Base-by-base conservation (phyloP, 2,797 vertebrate species). In the Phoeniculus purpureus region DNA sequence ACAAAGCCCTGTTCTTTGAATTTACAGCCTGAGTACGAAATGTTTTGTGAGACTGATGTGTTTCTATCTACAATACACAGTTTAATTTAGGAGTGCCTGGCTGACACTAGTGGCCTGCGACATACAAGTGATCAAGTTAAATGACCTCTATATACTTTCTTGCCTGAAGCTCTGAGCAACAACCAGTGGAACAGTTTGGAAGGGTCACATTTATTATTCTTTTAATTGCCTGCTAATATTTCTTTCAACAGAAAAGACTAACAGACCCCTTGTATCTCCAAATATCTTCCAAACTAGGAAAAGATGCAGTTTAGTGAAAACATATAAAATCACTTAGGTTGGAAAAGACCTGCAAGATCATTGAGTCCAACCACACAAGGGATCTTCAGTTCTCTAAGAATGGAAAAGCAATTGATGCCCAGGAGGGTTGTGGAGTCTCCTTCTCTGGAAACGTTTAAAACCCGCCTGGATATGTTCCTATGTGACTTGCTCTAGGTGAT, bases 201-300 rank as follows among this genome's bases (percentile, higher is more conserved):
- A 32, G 26, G 15, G 32, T 54, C 12, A 31, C 52, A 81, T 94
- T 83, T 92, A 54, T 96, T 94, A 87, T 40, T 73, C 90, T 89
- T 89, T 81, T 94, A 95, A 95, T 94, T 81, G 71, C 77, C 71
- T 81, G 43, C 32, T 81, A 90, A 85, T 81, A 85, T 73, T 87
- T 94, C 88, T 89, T 90, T 78, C 55, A 45, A 40, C 50, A 14
- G 32, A 45, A 89, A 80, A 92, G 84, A 67, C 40, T 73, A 93
- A 78, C 58, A 78, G 25, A 45, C 13, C 12, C 15, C 12, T 78
- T 87, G 52, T 56, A 26, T 56, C 51, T 85, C 34, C 58, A 83
- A 50, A 71, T 40, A 16, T 54, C 78, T 85, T 89, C 70, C 23
- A 80, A 90, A 48, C 59, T 54, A 60, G 25, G 31, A 51, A 82